Evolutionary conservation across 1,140 invertebrate genomes (phyloP).

Genomic region (Brachionus sp.): DNA sequence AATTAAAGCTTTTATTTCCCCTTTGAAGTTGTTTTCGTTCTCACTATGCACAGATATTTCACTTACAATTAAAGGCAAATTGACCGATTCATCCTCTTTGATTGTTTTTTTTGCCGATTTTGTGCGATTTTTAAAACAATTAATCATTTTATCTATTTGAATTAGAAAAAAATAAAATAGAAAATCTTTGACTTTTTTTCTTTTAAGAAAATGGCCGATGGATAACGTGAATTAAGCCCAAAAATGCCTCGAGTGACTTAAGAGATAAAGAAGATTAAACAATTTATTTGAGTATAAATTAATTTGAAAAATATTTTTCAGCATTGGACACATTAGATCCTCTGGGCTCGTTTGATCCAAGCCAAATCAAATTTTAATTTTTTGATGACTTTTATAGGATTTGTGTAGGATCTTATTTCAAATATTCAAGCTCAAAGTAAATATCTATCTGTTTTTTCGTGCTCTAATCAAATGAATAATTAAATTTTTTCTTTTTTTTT

Average conservation of each 20-base stretch:
- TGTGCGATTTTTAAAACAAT: not conserved
- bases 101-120: not conserved
- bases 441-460: not conserved
- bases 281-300: not conserved
- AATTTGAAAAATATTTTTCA: not conserved
- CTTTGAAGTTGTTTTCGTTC: slow-evolving; percentile 15
- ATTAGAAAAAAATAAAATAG: not conserved
- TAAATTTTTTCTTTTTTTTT: slow-evolving; percentile 18
- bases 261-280: not conserved
- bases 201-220: not conserved
- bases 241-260: not conserved
- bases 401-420: not conserved
- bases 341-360: not conserved
- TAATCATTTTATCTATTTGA: slow-evolving; percentile 9
- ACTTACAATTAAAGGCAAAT: not conserved
- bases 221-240: not conserved
- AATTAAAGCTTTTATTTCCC: not conserved
- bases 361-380: slow-evolving; percentile 13
- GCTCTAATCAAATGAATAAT: slow-evolving; percentile 31
- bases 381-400: not conserved
- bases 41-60: slow-evolving; percentile 37
- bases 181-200: not conserved
- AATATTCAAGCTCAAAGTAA: not conserved
- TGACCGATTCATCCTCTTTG: slow-evolving; percentile 4
- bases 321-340: not conserved